These are phyloP conservation scores for Pterobdella sp. DNA, from an alignment of 2,888 invertebrate genomes.

Conservation along the genomic window DNA sequence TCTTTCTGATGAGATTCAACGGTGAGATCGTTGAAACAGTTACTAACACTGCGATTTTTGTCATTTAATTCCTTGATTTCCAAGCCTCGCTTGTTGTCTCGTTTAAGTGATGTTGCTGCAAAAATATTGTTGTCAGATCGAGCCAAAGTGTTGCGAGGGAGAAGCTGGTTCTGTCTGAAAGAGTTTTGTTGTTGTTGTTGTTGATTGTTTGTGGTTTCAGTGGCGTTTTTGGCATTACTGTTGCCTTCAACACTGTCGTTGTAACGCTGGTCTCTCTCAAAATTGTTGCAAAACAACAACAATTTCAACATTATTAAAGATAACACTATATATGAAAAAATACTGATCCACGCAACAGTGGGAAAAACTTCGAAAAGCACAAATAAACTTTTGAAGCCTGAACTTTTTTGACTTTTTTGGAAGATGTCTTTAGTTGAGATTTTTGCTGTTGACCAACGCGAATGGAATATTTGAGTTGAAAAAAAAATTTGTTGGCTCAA, in stretches of 20 bases:
- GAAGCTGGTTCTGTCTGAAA: background rate
- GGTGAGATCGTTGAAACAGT: too few species aligned
- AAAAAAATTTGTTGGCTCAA: background rate
- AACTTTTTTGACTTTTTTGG: background rate
- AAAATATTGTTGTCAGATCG: background rate
- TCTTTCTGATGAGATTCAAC: too few species aligned
- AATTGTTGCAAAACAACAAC: background rate
- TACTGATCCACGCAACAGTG: background rate
- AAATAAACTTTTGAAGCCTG: background rate
- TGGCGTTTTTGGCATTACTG: background rate
- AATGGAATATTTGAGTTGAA: background rate
- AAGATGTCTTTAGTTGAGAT: background rate
- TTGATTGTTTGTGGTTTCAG: background rate
- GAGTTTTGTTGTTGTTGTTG: background rate
- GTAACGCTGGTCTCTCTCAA: background rate
- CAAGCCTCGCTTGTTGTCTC: too few species aligned
- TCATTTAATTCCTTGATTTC: too few species aligned
- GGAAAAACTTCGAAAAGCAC: background rate
- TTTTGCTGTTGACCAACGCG: background rate
- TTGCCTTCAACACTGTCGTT: background rate
- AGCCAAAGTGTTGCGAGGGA: background rate
- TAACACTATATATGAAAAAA: background rate
- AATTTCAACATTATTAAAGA: background rate
- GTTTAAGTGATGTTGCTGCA: conserved; percentile 1
- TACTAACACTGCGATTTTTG: too few species aligned